Evolutionary conservation across 2,888 invertebrate species (phyloP).

Genomic region (Apocheima hispidaria): DNA sequence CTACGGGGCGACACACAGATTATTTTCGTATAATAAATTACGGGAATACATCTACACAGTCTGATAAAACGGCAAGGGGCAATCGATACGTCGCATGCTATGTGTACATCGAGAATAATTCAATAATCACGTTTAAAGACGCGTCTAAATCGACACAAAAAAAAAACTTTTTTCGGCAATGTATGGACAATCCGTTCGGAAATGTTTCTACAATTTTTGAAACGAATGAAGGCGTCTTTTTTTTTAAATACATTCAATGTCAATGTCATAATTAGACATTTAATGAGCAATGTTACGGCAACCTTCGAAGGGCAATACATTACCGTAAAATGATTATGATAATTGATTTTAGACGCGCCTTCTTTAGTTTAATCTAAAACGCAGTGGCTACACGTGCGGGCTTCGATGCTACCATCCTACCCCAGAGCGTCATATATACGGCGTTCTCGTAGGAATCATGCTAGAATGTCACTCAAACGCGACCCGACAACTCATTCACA

Average conservation of each 20-base stretch:
- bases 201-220: background rate
- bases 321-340: no score
- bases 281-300: no score
- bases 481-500: background rate
- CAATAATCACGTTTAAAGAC: conserved; percentile 19
- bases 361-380: conserved; percentile 36
- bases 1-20: conserved; percentile 68
- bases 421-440: background rate
- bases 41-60: conserved; percentile 74
- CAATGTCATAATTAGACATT: no score
- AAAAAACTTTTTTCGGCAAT: background rate
- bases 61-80: conserved; percentile 70
- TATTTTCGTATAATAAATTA: conserved; percentile 62
- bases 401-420: conserved; percentile 7
- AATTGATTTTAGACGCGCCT: background rate
- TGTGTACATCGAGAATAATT: conserved; percentile 23
- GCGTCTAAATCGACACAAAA: background rate
- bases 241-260: no score
- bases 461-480: background rate
- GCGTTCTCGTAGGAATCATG: background rate
- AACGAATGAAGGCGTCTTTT: no score
- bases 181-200: background rate
- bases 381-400: conserved; percentile 23
- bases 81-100: conserved; percentile 58
- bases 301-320: no score